Percentiles rank a stretch among this genome's conserved stretches.
These are phyloP conservation scores for Gallinago nigripennis DNA, from an alignment of 2,797 vertebrate species.

Conservation along the genomic window DNA sequence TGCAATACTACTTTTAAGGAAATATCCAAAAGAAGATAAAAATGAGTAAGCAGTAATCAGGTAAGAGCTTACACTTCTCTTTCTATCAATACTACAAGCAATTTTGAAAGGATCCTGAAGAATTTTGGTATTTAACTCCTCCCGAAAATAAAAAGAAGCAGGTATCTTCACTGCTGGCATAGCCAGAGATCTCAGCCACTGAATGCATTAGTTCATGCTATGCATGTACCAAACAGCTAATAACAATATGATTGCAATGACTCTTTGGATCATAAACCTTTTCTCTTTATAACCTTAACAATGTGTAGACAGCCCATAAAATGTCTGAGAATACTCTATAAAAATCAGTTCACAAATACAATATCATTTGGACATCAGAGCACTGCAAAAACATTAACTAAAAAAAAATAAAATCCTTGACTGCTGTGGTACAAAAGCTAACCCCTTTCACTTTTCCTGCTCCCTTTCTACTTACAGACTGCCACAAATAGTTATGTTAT, in stretches of 20 bases:
- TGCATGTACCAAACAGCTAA: not conserved
- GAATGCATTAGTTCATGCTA: not conserved
- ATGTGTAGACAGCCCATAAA: not conserved
- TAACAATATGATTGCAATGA: not conserved
- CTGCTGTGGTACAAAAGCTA: not conserved
- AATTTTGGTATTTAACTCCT: not conserved
- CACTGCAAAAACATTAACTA: not conserved
- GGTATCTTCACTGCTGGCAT: not conserved
- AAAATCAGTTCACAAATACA: not conserved
- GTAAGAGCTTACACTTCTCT: not conserved
- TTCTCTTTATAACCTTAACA: not conserved
- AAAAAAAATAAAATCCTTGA: not conserved
- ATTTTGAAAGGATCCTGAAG: not conserved
- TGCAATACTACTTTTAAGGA: not conserved
- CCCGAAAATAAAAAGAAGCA: not conserved
- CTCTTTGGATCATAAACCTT: not conserved
- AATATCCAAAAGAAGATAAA: not conserved
- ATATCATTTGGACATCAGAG: accelerated
- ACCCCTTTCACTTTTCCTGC: not conserved
- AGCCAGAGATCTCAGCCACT: not conserved
- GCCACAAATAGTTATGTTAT: slow-evolving; percentile 77
- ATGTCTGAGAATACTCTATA: not conserved
- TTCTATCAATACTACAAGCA: accelerated
- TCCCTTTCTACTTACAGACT: not conserved
- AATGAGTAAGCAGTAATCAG: not conserved